Base-by-base conservation (phyloP, 2,113 vertebrate genomes). In the Hyla sarda region DNA sequence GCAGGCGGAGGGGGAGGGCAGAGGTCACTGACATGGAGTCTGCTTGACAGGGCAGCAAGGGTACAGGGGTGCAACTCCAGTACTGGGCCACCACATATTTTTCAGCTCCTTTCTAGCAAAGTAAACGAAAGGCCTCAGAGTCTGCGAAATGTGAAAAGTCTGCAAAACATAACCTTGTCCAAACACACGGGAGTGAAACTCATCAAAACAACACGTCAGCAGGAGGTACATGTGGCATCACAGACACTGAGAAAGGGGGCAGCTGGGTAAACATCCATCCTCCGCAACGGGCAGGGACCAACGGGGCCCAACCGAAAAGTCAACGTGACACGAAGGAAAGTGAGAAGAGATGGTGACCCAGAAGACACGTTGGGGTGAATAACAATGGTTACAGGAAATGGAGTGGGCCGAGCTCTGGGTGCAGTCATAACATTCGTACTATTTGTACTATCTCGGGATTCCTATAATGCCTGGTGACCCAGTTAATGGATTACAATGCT, bases 161-260 rank as follows among this genome's bases (percentile, higher is more conserved):
- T 69, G n/a, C 48, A 52, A 83, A 58, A 74, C 67, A 56, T 54
- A 74, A 71, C 21, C 82, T 71, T 73, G 82, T 73, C 45, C 71
- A 75, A 75, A 84, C n/a, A 62, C 52, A 7, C 37, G 6, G 14
- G 82, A 25, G 67, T 10, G 37, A 52, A 50, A 50, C 41, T 52
- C n/a, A 71, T 48, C 34, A 84, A 75, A 84, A 84, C 82, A 74
- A 23, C 23, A 62, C 82, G 54, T 84, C 71, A 84, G 50, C 1
- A 10, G 23, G 30, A 25, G 14, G 10, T 12, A 32, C 6, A 28
- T 28, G 11, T n/a, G 47, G 62, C 71, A 23, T 19, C 28, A 52
- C 8, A 28, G 17, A 30, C n/a, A 25, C 62, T 34, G 80, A 50
- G 81, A 56, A 56, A 21, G 23, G 81, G 77, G 82, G 82, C 82